Evolutionary conservation across 2,888 invertebrate genomes (phyloP), one percentile per base, ranked within the genome.

Genomic region (Nomada ferruginata): DNA sequence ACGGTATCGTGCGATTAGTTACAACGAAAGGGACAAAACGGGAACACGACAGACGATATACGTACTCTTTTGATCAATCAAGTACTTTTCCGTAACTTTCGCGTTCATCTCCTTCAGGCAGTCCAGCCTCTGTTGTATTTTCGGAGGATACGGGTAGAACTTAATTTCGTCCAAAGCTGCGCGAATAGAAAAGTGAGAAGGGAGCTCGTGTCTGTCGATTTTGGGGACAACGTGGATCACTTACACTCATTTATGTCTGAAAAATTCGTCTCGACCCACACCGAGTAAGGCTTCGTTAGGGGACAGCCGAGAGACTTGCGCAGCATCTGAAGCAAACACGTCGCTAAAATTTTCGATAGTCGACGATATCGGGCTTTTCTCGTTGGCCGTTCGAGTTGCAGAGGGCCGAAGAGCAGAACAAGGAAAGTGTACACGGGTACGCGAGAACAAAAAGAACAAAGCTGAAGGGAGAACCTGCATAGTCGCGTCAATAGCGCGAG

Each of bases 91-190:
- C 44, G 85, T 90, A 44, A 76, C 64, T 66, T 85, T 87, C 2
- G 60, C 77, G 72, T 93, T 92, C 4, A 29, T 80, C 63, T 78
- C 76, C 57, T 83, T 92, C 36, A 92, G 75, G 4, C 81, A 57
- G 13, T 89, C 76, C 15, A 93, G 44, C 53, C 84, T 89, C 13
- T 76, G 78, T 26, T 87, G 73, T n/a, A 93, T 80, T 15, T 76
- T 81, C 5, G 85, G 36, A 10, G 92, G 91, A 75, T 92, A 92
- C 3, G 93, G 93, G 71, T 90, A 87, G 66, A 91, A 90, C 5
- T 78, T 80, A 23, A 92, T 29, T 36, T 87, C 79, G 61, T 91
- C 87, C 74, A 91, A 85, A 85, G 66, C 63, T 84, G 50, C 20
- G 69, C 10, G 7, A n/a, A 3, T 0, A 63, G 11, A 23, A 36